Percentiles rank a stretch among this genome's conserved stretches.
Evolutionary conservation across 2,888 invertebrate genomes (phyloP).

Genomic region (Atethmia centrago): DNA sequence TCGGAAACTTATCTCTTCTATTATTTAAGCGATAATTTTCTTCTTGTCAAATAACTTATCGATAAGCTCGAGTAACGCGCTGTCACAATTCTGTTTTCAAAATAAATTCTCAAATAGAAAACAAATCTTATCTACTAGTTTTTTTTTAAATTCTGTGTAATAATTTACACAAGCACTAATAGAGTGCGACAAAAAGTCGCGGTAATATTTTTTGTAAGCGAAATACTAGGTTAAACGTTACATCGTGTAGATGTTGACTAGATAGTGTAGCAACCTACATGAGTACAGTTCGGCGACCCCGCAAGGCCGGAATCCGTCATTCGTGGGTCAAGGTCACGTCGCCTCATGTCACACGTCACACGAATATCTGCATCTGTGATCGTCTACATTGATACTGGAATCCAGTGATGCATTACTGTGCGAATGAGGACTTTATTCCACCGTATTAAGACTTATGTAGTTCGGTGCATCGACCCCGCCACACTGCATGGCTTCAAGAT

Average conservation of each 20-base stretch:
- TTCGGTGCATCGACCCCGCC: slow-evolving; percentile 86
- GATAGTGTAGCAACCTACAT: slow-evolving; percentile 79
- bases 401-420: slow-evolving; percentile 68
- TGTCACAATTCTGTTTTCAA: slow-evolving; percentile 37
- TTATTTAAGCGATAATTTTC: slow-evolving; percentile 54
- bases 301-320: slow-evolving; percentile 90
- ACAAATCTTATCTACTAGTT: slow-evolving; percentile 49
- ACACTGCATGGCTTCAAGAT: slow-evolving; percentile 80
- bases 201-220: slow-evolving; percentile 58
- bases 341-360: slow-evolving; percentile 83
- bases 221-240: slow-evolving; percentile 66
- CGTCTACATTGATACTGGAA: slow-evolving; percentile 84
- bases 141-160: slow-evolving; percentile 38
- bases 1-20: slow-evolving; percentile 56
- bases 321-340: slow-evolving; percentile 87
- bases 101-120: slow-evolving; percentile 47
- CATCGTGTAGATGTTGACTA: slow-evolving; percentile 75
- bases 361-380: slow-evolving; percentile 88
- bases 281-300: slow-evolving; percentile 84
- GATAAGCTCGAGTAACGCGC: slow-evolving; percentile 55
- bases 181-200: slow-evolving; percentile 50
- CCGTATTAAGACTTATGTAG: slow-evolving; percentile 79
- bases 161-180: slow-evolving; percentile 49
- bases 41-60: slow-evolving; percentile 60
- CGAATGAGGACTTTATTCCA: slow-evolving; percentile 79